These are phyloP conservation scores for Aplysia californica DNA, from an alignment of 1,140 invertebrate genomes.

Conservation along the genomic window DNA sequence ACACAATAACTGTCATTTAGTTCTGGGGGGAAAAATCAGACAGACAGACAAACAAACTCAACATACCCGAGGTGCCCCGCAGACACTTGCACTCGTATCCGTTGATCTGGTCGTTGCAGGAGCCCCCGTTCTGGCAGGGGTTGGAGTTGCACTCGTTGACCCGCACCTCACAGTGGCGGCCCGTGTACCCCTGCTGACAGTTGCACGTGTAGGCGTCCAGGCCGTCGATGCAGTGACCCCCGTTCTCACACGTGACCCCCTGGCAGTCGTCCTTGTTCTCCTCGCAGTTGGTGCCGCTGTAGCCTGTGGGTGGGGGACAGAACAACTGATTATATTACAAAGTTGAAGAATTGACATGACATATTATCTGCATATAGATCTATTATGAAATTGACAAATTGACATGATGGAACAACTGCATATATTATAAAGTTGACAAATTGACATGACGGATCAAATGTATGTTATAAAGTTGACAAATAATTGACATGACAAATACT, in stretches of 20 bases:
- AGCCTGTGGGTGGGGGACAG: constrained; percentile 14
- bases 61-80: constrained; percentile 83
- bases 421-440: too few relatives aligned
- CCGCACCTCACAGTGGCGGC: constrained; percentile 46
- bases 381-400: too few relatives aligned
- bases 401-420: too few relatives aligned
- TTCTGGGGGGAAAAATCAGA: too few relatives aligned
- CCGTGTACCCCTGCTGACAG: constrained; percentile 80
- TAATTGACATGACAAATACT: too few relatives aligned
- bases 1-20: too few relatives aligned
- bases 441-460: too few relatives aligned
- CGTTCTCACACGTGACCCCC: constrained; percentile 29
- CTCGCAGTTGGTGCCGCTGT: constrained; percentile 57
- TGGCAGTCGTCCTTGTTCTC: constrained; percentile 43
- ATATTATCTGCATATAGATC: too few relatives aligned
- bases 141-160: constrained; percentile 86
- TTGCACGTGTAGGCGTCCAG: constrained; percentile 74
- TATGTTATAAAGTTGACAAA: too few relatives aligned
- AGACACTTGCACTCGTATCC: constrained; percentile 79
- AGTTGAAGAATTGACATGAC: too few relatives aligned
- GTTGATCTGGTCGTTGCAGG: constrained; percentile 44
- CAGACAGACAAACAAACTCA: too few relatives aligned
- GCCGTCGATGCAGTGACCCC: constrained; percentile 41
- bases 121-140: constrained; percentile 70
- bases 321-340: too few relatives aligned